Percentiles rank a stretch among this genome's conserved stretches.
phyloP scores from a whole-genome alignment of 2,797 vertebrate species.

The Gymnodraco acuticeps region DNA sequence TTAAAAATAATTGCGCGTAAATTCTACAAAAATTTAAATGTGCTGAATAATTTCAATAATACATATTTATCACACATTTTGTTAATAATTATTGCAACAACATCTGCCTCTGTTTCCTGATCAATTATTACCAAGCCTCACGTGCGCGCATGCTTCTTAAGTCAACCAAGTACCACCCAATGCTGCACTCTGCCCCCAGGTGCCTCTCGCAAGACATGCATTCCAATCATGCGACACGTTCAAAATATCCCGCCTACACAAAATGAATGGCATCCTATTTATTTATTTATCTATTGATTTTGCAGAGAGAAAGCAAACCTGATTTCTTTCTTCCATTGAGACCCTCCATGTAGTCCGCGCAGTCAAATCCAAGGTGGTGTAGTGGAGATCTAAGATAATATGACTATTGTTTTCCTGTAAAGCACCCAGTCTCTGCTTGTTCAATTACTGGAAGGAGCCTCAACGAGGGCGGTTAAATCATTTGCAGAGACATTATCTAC shows the following conservation, averaged over 20 bases:
- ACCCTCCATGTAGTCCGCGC: constrained; percentile 44
- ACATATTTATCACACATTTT: constrained; percentile 70
- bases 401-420: constrained; percentile 83
- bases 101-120: constrained; percentile 79
- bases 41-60: constrained; percentile 21
- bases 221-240: constrained; percentile 72
- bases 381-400: constrained; percentile 74
- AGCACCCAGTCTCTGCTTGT: constrained; percentile 77
- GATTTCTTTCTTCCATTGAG: constrained; percentile 58
- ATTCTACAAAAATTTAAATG: neutral
- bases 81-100: constrained; percentile 32
- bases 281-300: neutral
- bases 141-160: constrained; percentile 70
- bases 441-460: constrained; percentile 83
- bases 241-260: constrained; percentile 44
- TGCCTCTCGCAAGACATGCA: constrained; percentile 74
- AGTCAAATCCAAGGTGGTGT: constrained; percentile 59
- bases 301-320: constrained; percentile 54
- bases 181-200: constrained; percentile 81
- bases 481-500: constrained; percentile 84
- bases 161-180: constrained; percentile 76
- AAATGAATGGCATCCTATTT: constrained; percentile 60
- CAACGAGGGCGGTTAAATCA: constrained; percentile 82
- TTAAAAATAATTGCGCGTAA: constrained; percentile 47
- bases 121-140: constrained; percentile 84